A percentile compares a stretch with the other conserved stretches of the same genome.
Evolutionary conservation across 2,888 invertebrate species (phyloP).

Genomic region (Polia nebulosa): DNA sequence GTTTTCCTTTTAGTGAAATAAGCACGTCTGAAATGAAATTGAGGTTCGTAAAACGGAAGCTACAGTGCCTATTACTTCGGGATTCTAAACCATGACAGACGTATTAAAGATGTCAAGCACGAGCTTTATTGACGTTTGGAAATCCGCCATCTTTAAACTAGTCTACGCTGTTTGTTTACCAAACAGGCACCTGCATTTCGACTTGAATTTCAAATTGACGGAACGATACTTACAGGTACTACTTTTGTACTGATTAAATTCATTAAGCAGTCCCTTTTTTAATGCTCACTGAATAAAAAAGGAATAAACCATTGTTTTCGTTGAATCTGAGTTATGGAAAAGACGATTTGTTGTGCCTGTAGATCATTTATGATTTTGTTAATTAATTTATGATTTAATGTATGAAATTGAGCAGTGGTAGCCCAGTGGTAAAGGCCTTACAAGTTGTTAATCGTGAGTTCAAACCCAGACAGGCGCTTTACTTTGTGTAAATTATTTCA

Average conservation of each 20-base stretch:
- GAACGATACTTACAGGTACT: slow-evolving; percentile 27
- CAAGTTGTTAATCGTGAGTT: too few species aligned
- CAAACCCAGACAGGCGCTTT: too few species aligned
- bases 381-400: too few species aligned
- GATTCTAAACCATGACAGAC: slow-evolving; percentile 64
- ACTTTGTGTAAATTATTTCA: too few species aligned
- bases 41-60: slow-evolving; percentile 64
- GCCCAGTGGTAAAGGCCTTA: too few species aligned
- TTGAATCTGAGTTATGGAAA: neutral
- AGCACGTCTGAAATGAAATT: slow-evolving; percentile 68
- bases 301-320: slow-evolving; percentile 12
- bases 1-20: slow-evolving; percentile 46
- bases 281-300: slow-evolving; percentile 11
- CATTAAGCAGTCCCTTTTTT: slow-evolving; percentile 19
- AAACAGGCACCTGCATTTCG: slow-evolving; percentile 46
- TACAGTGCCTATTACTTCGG: slow-evolving; percentile 53
- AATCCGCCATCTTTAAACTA: slow-evolving; percentile 62
- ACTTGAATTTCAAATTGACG: slow-evolving; percentile 54
- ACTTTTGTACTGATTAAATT: slow-evolving; percentile 53
- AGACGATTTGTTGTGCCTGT: too few species aligned
- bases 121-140: slow-evolving; percentile 59
- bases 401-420: too few species aligned
- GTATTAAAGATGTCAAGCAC: slow-evolving; percentile 69
- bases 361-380: too few species aligned
- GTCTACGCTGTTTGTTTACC: slow-evolving; percentile 62